A percentile compares a stretch with the other conserved stretches of the same genome.
Conservation (phyloP, 2,888 invertebrate genomes). For the Hydriomena furcata region DNA sequence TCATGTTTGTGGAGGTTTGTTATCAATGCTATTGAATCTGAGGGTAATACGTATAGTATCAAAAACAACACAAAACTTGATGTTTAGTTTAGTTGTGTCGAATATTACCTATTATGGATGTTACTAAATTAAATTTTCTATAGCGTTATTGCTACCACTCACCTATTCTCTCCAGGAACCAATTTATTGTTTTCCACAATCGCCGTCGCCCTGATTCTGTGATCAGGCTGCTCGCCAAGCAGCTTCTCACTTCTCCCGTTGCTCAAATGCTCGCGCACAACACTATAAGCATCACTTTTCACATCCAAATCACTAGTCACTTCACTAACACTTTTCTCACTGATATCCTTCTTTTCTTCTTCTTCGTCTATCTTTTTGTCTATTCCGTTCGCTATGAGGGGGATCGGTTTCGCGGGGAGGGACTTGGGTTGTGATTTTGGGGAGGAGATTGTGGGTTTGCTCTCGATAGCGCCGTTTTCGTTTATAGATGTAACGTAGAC, state of each 20-base stretch:
- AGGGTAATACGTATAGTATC: no score
- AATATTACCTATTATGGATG: no score
- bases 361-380: slow-evolving; percentile 57
- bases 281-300: slow-evolving; percentile 70
- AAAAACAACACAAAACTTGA: no score
- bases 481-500: slow-evolving; percentile 92
- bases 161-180: slow-evolving; percentile 84
- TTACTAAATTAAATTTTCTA: no score
- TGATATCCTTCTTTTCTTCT: slow-evolving; percentile 65
- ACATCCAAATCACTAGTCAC: slow-evolving; percentile 75
- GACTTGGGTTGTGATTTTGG: slow-evolving; percentile 75
- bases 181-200: slow-evolving; percentile 85
- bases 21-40: no score
- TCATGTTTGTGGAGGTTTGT: no score
- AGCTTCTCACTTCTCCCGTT: slow-evolving; percentile 91
- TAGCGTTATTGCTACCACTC: no score
- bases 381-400: slow-evolving; percentile 73
- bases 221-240: slow-evolving; percentile 85
- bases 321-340: slow-evolving; percentile 72
- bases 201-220: slow-evolving; percentile 84
- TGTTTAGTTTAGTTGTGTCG: no score
- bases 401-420: slow-evolving; percentile 74
- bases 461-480: slow-evolving; percentile 78
- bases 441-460: slow-evolving; percentile 74
- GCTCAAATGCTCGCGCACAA: slow-evolving; percentile 69